Base-by-base conservation (phyloP, 1,140 invertebrate species). In the Zaprionus camerounensis region DNA sequence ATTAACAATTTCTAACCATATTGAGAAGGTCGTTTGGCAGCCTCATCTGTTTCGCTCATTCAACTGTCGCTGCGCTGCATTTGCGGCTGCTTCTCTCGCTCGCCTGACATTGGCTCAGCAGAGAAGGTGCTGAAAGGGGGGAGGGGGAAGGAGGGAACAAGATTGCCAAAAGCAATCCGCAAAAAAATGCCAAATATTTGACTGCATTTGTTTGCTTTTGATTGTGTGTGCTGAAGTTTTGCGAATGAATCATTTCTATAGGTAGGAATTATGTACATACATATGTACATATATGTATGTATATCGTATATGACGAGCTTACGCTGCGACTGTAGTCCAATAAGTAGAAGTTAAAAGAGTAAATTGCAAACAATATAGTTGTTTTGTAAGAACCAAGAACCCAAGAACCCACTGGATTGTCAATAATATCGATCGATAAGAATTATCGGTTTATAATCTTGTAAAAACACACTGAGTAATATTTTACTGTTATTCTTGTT, bases 171-270 rank as follows among this genome's bases (percentile, higher is more conserved):
- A 88, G 71, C 81, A 73, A 88, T 81, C 49, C 69, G 17, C 64
- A 80, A 82, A 80, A 82, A 87, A 61, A 86, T 88, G 84, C 69
- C 81, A 87, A 87, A 90, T 88, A 88, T 88, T 87, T 87, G 75
- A 75, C 65, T 79, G 74, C 20, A 83, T 78, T 76, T 84, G 72
- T 88, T 81, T 81, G 67, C 53, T 64, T 57, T 61, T 36, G 31
- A 65, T 76, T 76, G 65, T 69, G 22, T 56, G 24, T 53, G 41
- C 36, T 56, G 28, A 66, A 51, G 64, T 70, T 58, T 49, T 66
- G 56, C 59, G 55, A 36, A 65, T 86, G 83, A 86, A 63, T 86
- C 84, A 86, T 73, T 62, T 26, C 13, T 26, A 55, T 55, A 57
- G 34, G 68, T 64, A 31, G 68, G 28, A 70, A 3, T 44, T 17